These are phyloP conservation scores for Synchiropus splendidus DNA, from an alignment of 2,113 vertebrate genomes.

Conservation along the genomic window DNA sequence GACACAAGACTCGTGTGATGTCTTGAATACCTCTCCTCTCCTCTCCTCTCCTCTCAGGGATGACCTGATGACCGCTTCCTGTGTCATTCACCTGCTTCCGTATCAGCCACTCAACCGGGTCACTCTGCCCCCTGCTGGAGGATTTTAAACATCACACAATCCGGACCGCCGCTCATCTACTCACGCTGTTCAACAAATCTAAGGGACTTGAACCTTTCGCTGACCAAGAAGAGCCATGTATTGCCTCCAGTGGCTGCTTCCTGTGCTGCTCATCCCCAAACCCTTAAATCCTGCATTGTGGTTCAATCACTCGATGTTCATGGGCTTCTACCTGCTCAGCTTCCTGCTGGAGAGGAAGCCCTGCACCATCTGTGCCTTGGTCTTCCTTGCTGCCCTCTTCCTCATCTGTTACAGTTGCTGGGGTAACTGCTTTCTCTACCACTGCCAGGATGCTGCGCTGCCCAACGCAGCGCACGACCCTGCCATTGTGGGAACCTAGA, in stretches of 20 bases:
- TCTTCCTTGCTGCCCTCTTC: conserved; percentile 93
- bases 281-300: conserved; percentile 95
- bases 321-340: conserved; percentile 99
- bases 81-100: conserved; percentile 6
- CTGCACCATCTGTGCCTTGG: conserved; percentile 98
- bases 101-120: neutral
- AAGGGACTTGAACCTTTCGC: neutral
- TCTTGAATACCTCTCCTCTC: no score
- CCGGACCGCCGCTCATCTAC: no score
- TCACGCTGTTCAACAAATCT: neutral
- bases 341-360: conserved; percentile 98
- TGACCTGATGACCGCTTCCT: conserved; percentile 34
- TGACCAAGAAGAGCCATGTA: conserved; percentile 70
- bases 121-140: neutral
- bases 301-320: conserved; percentile 99
- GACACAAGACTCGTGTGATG: no score
- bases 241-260: conserved; percentile 97
- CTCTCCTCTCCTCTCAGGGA: conserved; percentile 21
- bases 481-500: conserved; percentile 87
- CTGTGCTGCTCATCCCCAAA: conserved; percentile 97
- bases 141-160: neutral
- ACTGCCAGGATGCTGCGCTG: conserved; percentile 87
- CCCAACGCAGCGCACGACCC: conserved; percentile 87
- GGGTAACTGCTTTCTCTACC: conserved; percentile 98
- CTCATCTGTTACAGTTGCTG: conserved; percentile 99